A percentile compares a stretch with the other conserved stretches of the same genome.
These are phyloP conservation scores for Tetropium fuscum DNA, from an alignment of 2,888 invertebrate genomes.

Conservation along the genomic window DNA sequence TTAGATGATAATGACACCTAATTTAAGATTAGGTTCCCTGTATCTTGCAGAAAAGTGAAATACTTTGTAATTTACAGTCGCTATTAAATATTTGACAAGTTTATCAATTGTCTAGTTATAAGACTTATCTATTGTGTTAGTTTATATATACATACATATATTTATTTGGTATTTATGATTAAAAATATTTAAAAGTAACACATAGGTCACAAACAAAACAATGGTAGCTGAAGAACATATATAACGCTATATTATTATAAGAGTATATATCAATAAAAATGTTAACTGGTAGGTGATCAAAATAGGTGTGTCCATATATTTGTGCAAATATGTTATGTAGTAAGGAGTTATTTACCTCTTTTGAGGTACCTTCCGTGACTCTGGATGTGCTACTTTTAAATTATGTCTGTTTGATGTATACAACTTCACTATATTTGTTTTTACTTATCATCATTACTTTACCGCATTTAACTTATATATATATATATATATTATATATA, in stretches of 20 bases:
- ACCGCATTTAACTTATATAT: slow-evolving; percentile 4
- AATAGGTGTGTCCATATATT: too few relatives aligned
- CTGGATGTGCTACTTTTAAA: not conserved
- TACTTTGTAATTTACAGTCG: slow-evolving; percentile 10
- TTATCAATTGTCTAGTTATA: slow-evolving; percentile 13
- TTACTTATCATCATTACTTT: not conserved
- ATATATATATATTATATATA: too few relatives aligned
- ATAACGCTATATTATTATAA: too few relatives aligned
- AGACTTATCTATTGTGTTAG: slow-evolving; percentile 18
- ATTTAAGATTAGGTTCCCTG: not conserved
- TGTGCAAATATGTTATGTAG: too few relatives aligned
- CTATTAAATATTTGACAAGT: not conserved
- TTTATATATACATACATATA: slow-evolving; percentile 12
- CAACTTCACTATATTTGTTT: not conserved
- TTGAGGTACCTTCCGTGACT: not conserved
- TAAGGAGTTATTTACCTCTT: too few relatives aligned
- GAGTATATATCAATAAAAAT: too few relatives aligned
- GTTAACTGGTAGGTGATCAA: too few relatives aligned
- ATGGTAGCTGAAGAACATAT: too few relatives aligned
- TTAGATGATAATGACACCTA: not conserved
- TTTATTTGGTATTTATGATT: slow-evolving; percentile 6
- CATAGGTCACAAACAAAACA: too few relatives aligned
- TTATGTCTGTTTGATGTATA: not conserved
- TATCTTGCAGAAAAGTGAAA: slow-evolving; percentile 6
- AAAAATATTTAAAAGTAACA: too few relatives aligned